Evolutionary conservation across 2,888 invertebrate species (phyloP).

Genomic region (Craniophora ligustri): DNA sequence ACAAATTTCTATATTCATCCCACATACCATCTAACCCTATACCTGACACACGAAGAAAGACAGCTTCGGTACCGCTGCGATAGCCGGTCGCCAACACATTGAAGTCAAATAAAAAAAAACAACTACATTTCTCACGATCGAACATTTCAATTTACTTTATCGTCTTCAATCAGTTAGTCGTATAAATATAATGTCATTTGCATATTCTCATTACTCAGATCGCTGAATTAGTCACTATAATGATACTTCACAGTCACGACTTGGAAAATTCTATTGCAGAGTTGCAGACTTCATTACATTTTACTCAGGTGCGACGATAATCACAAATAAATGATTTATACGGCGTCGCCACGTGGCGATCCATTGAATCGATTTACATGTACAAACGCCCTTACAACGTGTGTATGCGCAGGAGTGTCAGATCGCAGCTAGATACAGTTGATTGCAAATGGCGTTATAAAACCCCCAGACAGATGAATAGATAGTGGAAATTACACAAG

Average conservation of each 20-base stretch:
- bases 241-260: constrained; percentile 35
- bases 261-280: constrained; percentile 40
- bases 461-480: constrained; percentile 43
- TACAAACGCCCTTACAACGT: constrained; percentile 9
- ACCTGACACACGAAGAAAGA: too few relatives aligned
- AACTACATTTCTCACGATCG: neutral
- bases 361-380: constrained; percentile 22
- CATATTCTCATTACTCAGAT: constrained; percentile 22
- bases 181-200: constrained; percentile 24
- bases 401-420: constrained; percentile 31
- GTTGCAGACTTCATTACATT: constrained; percentile 22
- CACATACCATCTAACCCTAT: too few relatives aligned
- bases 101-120: too few relatives aligned
- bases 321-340: constrained; percentile 48
- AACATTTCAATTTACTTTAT: constrained; percentile 40
- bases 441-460: constrained; percentile 45
- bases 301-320: constrained; percentile 37
- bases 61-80: too few relatives aligned
- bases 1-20: too few relatives aligned
- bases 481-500: constrained; percentile 45
- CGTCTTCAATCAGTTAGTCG: constrained; percentile 7
- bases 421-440: constrained; percentile 38
- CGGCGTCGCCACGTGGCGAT: constrained; percentile 30
- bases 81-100: too few relatives aligned
- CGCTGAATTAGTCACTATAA: constrained; percentile 3